Percentiles rank a stretch among this genome's conserved stretches.
Conservation (phyloP, 2,888 invertebrate species). For the Pseudococcus viburni region DNA sequence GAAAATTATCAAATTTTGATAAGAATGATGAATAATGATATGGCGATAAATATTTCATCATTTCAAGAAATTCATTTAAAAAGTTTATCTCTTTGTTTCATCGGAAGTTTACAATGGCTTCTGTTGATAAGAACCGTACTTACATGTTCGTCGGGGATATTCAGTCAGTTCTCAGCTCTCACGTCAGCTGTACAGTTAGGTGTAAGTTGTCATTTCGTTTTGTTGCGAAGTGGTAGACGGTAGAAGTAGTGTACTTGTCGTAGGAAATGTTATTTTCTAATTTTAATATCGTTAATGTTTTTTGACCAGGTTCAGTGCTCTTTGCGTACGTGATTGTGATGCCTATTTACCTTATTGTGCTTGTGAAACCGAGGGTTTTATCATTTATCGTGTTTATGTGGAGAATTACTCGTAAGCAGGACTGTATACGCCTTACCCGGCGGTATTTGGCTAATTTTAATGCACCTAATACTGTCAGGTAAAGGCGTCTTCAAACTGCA, state of each 20-base stretch:
- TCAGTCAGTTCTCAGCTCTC: constrained; percentile 9
- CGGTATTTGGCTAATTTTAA: constrained; percentile 29
- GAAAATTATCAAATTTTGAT: constrained; percentile 34
- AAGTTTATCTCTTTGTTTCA: constrained; percentile 48
- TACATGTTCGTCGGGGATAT: not conserved
- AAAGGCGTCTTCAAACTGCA: constrained; percentile 54
- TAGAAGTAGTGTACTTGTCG: not conserved
- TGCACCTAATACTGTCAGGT: constrained; percentile 53
- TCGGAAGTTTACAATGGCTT: constrained; percentile 47
- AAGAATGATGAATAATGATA: constrained; percentile 46
- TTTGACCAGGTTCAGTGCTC: constrained; percentile 22
- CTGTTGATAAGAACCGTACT: constrained; percentile 40
- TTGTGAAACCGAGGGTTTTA: not conserved
- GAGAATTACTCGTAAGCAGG: not conserved
- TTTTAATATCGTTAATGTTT: constrained; percentile 16
- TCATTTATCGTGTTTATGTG: not conserved
- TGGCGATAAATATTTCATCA: constrained; percentile 50
- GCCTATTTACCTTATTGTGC: not conserved
- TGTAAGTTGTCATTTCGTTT: not conserved
- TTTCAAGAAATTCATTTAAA: constrained; percentile 19
- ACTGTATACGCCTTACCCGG: constrained; percentile 44
- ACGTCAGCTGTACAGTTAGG: constrained; percentile 2
- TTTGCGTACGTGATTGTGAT: not conserved
- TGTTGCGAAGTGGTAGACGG: not conserved
- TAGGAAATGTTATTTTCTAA: constrained; percentile 38